Evolutionary conservation across 2,113 vertebrate genomes (phyloP).

Genomic region (Otocyon megalotis): DNA sequence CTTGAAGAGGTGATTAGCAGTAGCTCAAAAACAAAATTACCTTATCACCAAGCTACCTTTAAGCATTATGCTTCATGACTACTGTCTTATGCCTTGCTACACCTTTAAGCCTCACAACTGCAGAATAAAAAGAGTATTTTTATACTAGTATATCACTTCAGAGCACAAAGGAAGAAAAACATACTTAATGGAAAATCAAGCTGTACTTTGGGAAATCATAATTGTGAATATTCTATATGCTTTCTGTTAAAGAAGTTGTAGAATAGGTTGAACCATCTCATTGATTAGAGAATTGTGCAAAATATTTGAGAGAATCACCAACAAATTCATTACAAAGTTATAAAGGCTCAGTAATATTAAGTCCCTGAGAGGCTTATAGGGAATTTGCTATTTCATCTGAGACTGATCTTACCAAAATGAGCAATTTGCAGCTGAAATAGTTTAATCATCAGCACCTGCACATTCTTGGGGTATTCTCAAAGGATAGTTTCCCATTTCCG

Average conservation of each 20-base stretch:
- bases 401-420: conserved; percentile 4
- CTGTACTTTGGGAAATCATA: background rate
- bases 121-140: background rate
- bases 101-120: background rate
- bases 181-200: background rate
- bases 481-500: background rate
- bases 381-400: conserved; percentile 34
- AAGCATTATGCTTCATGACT: background rate
- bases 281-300: conserved; percentile 27
- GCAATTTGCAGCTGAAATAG: background rate
- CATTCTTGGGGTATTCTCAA: conserved; percentile 42
- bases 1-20: background rate
- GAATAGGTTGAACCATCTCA: background rate
- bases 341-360: background rate
- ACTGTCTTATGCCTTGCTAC: background rate
- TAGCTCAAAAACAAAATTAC: background rate
- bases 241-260: background rate
- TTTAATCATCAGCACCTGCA: conserved; percentile 14
- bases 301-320: background rate
- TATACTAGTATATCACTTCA: background rate
- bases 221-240: background rate
- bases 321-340: background rate
- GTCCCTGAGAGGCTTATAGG: background rate
- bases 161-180: background rate
- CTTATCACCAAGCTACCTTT: background rate